A percentile compares a stretch with the other conserved stretches of the same genome.
Evolutionary conservation across 2,113 vertebrate genomes (phyloP).

Genomic region (Thryonomys swinderianus): DNA sequence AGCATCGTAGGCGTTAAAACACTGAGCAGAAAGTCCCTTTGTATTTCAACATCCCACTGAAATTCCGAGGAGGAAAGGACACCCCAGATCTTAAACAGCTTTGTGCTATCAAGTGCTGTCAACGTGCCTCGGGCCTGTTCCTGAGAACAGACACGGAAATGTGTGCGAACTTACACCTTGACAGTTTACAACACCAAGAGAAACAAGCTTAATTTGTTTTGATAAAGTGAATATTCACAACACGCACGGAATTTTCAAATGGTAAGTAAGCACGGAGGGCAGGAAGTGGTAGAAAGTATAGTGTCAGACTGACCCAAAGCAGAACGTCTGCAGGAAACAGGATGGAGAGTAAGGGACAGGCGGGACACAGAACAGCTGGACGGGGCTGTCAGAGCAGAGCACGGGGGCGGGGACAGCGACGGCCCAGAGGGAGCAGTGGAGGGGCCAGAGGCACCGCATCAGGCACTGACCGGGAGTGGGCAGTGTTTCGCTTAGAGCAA

Average conservation of each 20-base stretch:
- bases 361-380: background rate
- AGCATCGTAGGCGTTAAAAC: background rate
- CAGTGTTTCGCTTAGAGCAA: background rate
- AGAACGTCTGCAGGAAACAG: background rate
- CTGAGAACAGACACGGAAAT: background rate
- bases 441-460: too few species aligned
- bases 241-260: background rate
- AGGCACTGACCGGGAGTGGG: background rate
- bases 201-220: slow-evolving; percentile 11
- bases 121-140: background rate
- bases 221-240: background rate
- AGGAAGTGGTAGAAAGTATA: background rate
- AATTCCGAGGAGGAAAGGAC: background rate
- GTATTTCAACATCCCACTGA: background rate
- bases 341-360: background rate
- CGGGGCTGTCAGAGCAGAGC: rapidly evolving
- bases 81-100: background rate
- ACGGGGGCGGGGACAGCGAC: background rate
- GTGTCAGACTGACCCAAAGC: background rate
- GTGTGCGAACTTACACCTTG: background rate
- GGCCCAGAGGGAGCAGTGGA: background rate
- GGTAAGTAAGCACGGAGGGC: background rate
- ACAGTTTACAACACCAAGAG: background rate
- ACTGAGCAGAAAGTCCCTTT: background rate
- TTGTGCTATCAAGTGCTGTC: background rate